Percentiles rank a stretch among this genome's conserved stretches.
These are phyloP conservation scores for Phasianus colchicus DNA, from an alignment of 2,113 vertebrate species.

Conservation along the genomic window DNA sequence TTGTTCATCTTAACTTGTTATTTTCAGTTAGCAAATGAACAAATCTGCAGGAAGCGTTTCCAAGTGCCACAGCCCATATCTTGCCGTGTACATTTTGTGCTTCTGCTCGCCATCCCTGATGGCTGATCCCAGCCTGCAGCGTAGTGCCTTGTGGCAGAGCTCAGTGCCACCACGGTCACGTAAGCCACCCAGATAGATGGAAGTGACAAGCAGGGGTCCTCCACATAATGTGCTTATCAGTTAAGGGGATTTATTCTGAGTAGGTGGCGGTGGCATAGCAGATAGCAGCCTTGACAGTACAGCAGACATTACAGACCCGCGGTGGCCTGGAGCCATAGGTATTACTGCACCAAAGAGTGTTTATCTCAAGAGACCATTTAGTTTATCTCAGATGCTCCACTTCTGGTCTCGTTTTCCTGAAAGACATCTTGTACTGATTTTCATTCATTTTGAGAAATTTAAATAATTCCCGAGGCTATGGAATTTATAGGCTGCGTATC, in stretches of 20 bases:
- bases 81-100: fast-evolving
- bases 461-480: conserved; percentile 64
- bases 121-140: background rate
- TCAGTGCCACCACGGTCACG: background rate
- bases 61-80: fast-evolving
- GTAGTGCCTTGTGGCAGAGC: fast-evolving
- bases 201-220: conserved; percentile 44
- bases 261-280: conserved; percentile 47
- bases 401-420: conserved; percentile 43
- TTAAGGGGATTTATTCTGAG: conserved; percentile 54
- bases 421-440: conserved; percentile 72
- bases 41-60: background rate
- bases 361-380: conserved; percentile 76
- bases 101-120: fast-evolving
- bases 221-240: conserved; percentile 66
- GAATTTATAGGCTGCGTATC: conserved; percentile 49
- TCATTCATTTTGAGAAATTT: conserved; percentile 68
- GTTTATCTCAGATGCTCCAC: conserved; percentile 72
- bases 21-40: background rate
- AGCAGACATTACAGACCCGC: conserved; percentile 17
- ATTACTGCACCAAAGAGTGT: conserved; percentile 71
- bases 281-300: conserved; percentile 48
- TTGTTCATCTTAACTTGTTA: background rate
- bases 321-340: conserved; percentile 66
- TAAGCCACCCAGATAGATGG: conserved; percentile 35